Evolutionary conservation across 2,113 vertebrate species (phyloP).

Genomic region (Elephantulus edwardii): DNA sequence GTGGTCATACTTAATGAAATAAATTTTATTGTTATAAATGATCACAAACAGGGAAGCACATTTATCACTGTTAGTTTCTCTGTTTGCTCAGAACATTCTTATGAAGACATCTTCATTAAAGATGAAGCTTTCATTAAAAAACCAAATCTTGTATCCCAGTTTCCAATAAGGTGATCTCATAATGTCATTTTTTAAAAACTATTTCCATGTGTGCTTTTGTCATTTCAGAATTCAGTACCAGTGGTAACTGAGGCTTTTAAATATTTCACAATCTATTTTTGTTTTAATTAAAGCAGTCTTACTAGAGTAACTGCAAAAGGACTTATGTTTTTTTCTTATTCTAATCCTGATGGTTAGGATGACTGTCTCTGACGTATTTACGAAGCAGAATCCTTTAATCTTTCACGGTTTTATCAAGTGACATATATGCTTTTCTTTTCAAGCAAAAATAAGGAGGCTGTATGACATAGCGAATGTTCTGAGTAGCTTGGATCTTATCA

Average conservation of each 20-base stretch:
- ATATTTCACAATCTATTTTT: conserved; percentile 35
- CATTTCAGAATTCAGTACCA: conserved; percentile 41
- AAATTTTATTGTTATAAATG: not conserved
- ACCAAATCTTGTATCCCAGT: not conserved
- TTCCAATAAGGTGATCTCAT: not conserved
- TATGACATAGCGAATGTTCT: conserved; percentile 98
- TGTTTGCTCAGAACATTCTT: conserved; percentile 24
- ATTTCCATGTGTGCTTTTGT: not conserved
- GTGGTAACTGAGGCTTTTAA: conserved; percentile 34
- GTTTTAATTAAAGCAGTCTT: conserved; percentile 34
- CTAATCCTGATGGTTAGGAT: not conserved
- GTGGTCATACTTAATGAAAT: not conserved
- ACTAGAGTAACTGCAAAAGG: conserved; percentile 45
- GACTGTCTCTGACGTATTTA: conserved; percentile 41
- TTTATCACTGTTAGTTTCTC: conserved; percentile 1
- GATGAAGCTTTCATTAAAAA: conserved; percentile 35
- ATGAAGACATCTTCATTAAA: too few species aligned
- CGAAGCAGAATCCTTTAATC: conserved; percentile 43
- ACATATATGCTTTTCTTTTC: conserved; percentile 51
- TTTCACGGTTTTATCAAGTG: conserved; percentile 30
- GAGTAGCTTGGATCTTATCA: conserved; percentile 95
- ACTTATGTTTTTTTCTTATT: not conserved
- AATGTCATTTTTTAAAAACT: conserved; percentile 34
- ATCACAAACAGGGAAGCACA: not conserved
- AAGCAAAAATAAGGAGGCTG: conserved; percentile 96